phyloP scores from a whole-genome alignment of 2,888 invertebrate species.

The Crossocerus cetratus region DNA sequence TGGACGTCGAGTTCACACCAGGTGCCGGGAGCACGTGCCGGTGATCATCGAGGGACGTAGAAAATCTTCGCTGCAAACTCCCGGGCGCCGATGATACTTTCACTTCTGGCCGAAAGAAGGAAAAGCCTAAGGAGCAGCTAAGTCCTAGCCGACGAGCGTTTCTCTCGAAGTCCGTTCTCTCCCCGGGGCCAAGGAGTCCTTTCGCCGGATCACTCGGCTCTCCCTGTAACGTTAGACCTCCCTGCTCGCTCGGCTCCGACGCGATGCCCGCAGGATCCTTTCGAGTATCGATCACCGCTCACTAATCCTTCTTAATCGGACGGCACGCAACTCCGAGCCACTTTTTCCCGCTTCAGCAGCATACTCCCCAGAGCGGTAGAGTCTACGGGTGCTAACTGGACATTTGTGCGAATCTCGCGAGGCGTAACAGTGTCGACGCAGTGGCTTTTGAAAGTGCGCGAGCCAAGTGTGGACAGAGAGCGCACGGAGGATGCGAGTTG shows the following conservation, averaged over 20 bases:
- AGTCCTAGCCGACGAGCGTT: neutral
- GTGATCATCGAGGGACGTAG: constrained; percentile 29
- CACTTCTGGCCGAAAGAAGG: constrained; percentile 21
- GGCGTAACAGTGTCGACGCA: no score
- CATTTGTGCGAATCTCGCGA: no score
- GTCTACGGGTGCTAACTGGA: no score
- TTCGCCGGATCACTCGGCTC: neutral
- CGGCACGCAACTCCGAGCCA: no score
- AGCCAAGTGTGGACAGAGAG: constrained; percentile 8
- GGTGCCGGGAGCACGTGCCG: constrained; percentile 28
- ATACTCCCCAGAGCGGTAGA: no score
- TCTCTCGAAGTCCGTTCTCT: neutral
- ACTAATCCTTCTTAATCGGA: no score
- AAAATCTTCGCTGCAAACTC: constrained; percentile 14
- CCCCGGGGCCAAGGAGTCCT: neutral
- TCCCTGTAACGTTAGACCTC: no score
- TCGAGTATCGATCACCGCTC: no score
- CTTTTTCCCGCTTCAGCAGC: no score
- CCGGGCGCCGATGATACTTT: constrained; percentile 27
- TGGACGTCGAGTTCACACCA: constrained; percentile 18
- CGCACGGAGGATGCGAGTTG: constrained; percentile 17
- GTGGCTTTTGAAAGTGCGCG: neutral
- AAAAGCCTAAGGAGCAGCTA: neutral
- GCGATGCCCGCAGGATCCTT: no score
- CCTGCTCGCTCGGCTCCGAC: no score